Percentiles rank a stretch among this genome's conserved stretches.
Conservation (phyloP, 2,888 invertebrate genomes). For the Limenitis arthemis region DNA sequence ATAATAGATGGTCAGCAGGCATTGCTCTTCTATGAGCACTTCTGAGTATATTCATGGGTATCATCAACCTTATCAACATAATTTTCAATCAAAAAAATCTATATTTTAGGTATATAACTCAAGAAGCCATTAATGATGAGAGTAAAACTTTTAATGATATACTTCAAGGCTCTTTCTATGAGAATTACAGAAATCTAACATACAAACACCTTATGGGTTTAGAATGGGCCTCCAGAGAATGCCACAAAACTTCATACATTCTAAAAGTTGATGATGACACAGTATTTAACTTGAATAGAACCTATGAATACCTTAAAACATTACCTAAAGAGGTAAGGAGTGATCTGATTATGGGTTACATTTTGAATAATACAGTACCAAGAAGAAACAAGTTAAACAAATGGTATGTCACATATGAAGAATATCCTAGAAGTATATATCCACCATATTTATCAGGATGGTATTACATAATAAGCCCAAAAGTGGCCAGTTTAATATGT, state of each 20-base stretch:
- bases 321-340: constrained; percentile 26
- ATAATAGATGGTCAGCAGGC: constrained; percentile 66
- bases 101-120: constrained; percentile 54
- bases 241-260: constrained; percentile 73
- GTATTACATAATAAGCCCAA: constrained; percentile 83
- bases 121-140: constrained; percentile 74
- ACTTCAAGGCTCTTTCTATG: constrained; percentile 82
- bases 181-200: constrained; percentile 86
- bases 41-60: constrained; percentile 52
- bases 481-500: constrained; percentile 72
- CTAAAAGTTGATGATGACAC: constrained; percentile 90
- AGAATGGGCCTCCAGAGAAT: constrained; percentile 78
- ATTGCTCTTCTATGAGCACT: constrained; percentile 80
- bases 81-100: not conserved
- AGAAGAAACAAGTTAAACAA: constrained; percentile 79
- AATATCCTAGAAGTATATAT: constrained; percentile 74
- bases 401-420: constrained; percentile 82
- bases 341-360: constrained; percentile 74
- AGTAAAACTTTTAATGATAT: constrained; percentile 76
- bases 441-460: constrained; percentile 88
- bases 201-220: constrained; percentile 88
- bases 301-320: constrained; percentile 33
- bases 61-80: not conserved
- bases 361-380: constrained; percentile 75
- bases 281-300: constrained; percentile 77